A percentile compares a stretch with the other conserved stretches of the same genome.
phyloP scores from a whole-genome alignment of 2,888 invertebrate genomes.

The Dasysyrphus tricinctus region DNA sequence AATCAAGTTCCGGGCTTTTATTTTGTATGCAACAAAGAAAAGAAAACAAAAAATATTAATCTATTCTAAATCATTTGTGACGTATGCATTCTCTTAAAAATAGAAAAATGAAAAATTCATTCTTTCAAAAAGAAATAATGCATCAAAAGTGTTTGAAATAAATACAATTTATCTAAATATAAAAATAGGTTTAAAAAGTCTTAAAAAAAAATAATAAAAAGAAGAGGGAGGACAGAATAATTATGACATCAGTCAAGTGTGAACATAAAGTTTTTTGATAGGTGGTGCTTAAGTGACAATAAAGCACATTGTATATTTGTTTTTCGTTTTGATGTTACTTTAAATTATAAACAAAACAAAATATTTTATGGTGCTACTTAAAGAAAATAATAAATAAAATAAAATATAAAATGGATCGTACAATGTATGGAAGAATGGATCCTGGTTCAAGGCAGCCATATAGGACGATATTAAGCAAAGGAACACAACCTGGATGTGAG shows the following conservation, averaged over 20 bases:
- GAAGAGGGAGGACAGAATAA: background rate
- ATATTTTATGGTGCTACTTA: slow-evolving; percentile 11
- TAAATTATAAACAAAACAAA: background rate
- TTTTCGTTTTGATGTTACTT: slow-evolving; percentile 17
- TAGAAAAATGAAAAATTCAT: slow-evolving; percentile 18
- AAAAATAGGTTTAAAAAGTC: slow-evolving; percentile 4
- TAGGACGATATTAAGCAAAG: slow-evolving; percentile 92
- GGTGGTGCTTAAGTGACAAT: slow-evolving; percentile 10
- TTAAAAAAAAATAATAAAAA: background rate
- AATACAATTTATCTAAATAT: background rate
- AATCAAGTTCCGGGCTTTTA: background rate
- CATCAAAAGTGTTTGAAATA: slow-evolving; percentile 7
- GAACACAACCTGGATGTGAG: slow-evolving; percentile 94
- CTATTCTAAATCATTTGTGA: slow-evolving; percentile 7
- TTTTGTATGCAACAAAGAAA: background rate
- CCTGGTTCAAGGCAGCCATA: slow-evolving; percentile 94
- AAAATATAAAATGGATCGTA: slow-evolving; percentile 89
- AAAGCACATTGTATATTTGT: slow-evolving; percentile 6
- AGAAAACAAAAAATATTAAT: background rate
- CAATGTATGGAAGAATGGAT: slow-evolving; percentile 94
- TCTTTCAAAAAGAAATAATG: slow-evolving; percentile 3
- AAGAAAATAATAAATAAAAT: slow-evolving; percentile 7
- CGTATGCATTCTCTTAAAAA: background rate
- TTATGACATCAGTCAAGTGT: slow-evolving; percentile 26
- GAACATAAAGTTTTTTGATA: background rate